phyloP scores from a whole-genome alignment of 2,888 invertebrate genomes.

The Cheilosia impressa region DNA sequence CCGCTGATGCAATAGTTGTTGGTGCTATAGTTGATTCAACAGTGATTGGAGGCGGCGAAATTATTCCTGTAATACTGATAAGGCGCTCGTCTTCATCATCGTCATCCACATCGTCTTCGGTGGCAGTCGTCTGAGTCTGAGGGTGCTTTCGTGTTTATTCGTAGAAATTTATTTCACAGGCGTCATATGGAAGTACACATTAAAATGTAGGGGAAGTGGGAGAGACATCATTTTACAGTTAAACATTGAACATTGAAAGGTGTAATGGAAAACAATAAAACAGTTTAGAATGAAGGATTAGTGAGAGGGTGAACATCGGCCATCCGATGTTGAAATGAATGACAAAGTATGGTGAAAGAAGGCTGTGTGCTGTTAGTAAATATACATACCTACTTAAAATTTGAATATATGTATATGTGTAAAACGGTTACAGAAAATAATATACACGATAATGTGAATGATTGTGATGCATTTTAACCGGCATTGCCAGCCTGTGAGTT shows the following conservation, averaged over 20 bases:
- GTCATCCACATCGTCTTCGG: slow-evolving; percentile 39
- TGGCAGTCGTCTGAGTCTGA: slow-evolving; percentile 46
- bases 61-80: slow-evolving; percentile 65
- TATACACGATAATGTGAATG: not conserved
- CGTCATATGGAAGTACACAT: slow-evolving; percentile 50
- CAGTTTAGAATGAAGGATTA: slow-evolving; percentile 40
- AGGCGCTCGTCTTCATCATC: slow-evolving; percentile 49
- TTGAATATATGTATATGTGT: no score
- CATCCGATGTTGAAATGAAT: slow-evolving; percentile 5
- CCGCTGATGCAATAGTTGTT: slow-evolving; percentile 21
- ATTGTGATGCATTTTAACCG: no score
- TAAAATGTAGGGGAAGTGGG: slow-evolving; percentile 60
- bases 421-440: no score
- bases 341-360: slow-evolving; percentile 1
- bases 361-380: slow-evolving; percentile 16
- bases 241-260: slow-evolving; percentile 54
- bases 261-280: slow-evolving; percentile 30
- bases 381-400: not conserved
- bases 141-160: slow-evolving; percentile 39
- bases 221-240: slow-evolving; percentile 64
- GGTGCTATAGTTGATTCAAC: slow-evolving; percentile 27
- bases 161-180: slow-evolving; percentile 16
- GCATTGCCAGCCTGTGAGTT: no score
- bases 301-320: slow-evolving; percentile 37
- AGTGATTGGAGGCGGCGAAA: slow-evolving; percentile 23